These are phyloP conservation scores for Aphidius ervi DNA, from an alignment of 1,140 invertebrate genomes.

Conservation along the genomic window DNA sequence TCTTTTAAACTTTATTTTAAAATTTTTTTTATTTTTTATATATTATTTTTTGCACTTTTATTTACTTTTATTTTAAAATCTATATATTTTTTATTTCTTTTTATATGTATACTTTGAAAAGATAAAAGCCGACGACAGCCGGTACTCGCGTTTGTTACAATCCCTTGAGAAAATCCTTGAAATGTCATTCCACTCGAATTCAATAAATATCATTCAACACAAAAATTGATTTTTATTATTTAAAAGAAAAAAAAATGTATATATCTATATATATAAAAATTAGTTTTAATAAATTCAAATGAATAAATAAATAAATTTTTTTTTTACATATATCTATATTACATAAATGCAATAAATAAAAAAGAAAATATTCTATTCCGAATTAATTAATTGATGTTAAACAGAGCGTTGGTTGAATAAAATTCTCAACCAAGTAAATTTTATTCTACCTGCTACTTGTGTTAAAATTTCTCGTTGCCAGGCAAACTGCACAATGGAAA, in stretches of 20 bases:
- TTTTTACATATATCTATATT: too few relatives aligned
- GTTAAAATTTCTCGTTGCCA: conserved; percentile 3
- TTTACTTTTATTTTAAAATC: background rate
- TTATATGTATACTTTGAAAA: background rate
- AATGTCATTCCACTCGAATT: conserved; percentile 10
- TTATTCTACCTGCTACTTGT: conserved; percentile 8
- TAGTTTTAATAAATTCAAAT: too few relatives aligned
- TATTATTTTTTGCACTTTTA: background rate
- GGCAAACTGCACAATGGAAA: conserved; percentile 15
- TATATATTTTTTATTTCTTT: conserved; percentile 1
- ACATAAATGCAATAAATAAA: background rate
- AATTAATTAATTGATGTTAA: too few relatives aligned
- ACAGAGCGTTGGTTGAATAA: background rate
- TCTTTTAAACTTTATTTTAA: background rate
- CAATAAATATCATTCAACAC: conserved; percentile 15
- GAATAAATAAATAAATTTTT: too few relatives aligned
- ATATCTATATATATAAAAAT: too few relatives aligned
- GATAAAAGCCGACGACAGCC: conserved; percentile 13
- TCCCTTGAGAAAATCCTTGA: conserved; percentile 9
- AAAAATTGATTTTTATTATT: conserved; percentile 2
- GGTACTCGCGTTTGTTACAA: conserved; percentile 13
- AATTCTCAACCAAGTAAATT: conserved; percentile 13
- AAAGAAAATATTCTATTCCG: background rate
- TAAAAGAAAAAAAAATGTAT: too few relatives aligned
- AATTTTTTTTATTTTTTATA: conserved; percentile 1